Base-by-base conservation (phyloP, 2,888 invertebrate species). In the Aleiodes alternator region DNA sequence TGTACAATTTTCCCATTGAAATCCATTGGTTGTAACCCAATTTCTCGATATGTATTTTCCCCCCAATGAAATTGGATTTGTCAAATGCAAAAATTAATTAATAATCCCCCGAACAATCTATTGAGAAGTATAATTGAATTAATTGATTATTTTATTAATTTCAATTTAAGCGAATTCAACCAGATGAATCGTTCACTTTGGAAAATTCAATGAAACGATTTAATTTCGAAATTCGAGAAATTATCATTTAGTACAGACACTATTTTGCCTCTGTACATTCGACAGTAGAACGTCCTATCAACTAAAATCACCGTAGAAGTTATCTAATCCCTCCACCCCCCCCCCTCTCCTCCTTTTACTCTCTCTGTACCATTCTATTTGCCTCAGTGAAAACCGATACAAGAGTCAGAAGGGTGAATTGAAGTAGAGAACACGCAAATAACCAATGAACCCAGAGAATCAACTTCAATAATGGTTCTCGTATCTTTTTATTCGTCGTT, bases 321-420 rank as follows among this genome's bases (percentile, higher is more conserved):
- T 43, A 43, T 43, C 43, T 9, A 43, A 43, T 43, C 43, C 43
- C 43, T 43, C 3, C 7, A 0, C 9, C 43, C 43, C 43, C 38
- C 38, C 23, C 2, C 23, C 23, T 23, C 23, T 23, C 23, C 23
- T 23, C 23, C 23, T 23, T 23, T 23, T 23, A 23, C 23, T 23
- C 23, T 23, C 23, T 57, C 57, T 57, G 29, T 31, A 7, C 31
- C 23, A 29, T 14, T 57, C 57, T 57, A 23, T 29, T 31, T 29
- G 12, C 57, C 57, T 57, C 29, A 29, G n/a, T 57, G 57, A 57
- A 12, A 57, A 57, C 57, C 57, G 12, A 57, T 57, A 57, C 57
- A 31, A 57, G 23, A 57, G 57, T 29, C 29, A 57, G 57, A 9
- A 51, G 51, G 12, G 29, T 57, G 51, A 57, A 57, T 57, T n/a